A percentile compares a stretch with the other conserved stretches of the same genome.
These are phyloP conservation scores for Acholoe squamosa DNA, from an alignment of 2,888 invertebrate species.

Conservation along the genomic window DNA sequence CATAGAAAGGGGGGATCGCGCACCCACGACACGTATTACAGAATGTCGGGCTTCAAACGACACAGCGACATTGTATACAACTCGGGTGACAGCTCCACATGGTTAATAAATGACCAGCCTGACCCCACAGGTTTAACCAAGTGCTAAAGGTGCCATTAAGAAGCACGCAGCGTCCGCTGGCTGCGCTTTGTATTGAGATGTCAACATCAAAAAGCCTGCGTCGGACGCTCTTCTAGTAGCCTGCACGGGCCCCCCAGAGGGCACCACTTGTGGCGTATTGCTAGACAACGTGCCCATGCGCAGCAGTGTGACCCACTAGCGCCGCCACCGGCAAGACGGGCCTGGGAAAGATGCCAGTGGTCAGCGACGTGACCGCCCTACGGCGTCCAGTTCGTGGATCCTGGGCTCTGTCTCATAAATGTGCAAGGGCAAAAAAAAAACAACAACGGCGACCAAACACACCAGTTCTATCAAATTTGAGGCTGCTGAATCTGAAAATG, in stretches of 20 bases:
- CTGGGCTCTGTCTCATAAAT: background rate
- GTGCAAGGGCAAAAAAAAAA: no score
- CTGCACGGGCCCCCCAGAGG: background rate
- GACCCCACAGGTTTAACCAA: constrained; percentile 42
- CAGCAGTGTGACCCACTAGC: constrained; percentile 8
- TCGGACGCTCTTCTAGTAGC: background rate
- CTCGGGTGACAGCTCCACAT: background rate
- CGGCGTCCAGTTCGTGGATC: background rate
- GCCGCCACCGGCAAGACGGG: constrained; percentile 8
- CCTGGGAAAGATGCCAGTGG: constrained; percentile 58
- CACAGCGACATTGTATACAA: constrained; percentile 54
- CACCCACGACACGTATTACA: constrained; percentile 25
- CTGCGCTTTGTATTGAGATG: constrained; percentile 9
- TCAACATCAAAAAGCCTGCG: constrained; percentile 23
- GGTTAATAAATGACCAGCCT: constrained; percentile 2
- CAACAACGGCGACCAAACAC: no score
- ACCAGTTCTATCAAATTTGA: no score
- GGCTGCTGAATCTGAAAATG: no score
- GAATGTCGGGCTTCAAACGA: background rate
- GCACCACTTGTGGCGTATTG: constrained; percentile 21
- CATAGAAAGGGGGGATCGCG: background rate
- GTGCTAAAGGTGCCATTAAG: constrained; percentile 48
- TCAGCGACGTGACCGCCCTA: constrained; percentile 51
- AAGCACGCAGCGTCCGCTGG: constrained; percentile 11
- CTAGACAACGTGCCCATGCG: constrained; percentile 18